Conservation (phyloP, 1,140 invertebrate genomes). For the Propsilocerus akamusi region DNA sequence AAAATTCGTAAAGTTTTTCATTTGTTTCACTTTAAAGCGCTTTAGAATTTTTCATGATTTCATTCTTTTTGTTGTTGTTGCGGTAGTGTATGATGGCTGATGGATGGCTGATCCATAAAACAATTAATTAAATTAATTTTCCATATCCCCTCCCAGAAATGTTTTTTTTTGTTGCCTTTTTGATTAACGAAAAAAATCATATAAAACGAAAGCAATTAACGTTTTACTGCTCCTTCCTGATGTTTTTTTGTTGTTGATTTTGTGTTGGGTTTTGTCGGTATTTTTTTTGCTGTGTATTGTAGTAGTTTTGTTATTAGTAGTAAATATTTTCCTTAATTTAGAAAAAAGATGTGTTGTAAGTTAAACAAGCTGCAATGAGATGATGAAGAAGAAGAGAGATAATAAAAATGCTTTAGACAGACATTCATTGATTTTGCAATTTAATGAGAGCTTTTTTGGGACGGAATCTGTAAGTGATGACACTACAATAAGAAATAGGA, state of each 20-base stretch:
- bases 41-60: constrained; percentile 1
- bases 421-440: too few relatives aligned
- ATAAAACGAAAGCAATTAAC: background rate
- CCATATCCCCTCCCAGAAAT: too few relatives aligned
- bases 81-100: too few relatives aligned
- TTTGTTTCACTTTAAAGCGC: background rate
- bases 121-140: too few relatives aligned
- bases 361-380: background rate
- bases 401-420: too few relatives aligned
- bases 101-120: too few relatives aligned
- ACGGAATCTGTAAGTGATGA: too few relatives aligned
- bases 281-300: constrained; percentile 1
- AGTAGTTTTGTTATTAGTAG: constrained; percentile 4
- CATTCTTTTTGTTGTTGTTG: background rate
- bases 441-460: too few relatives aligned
- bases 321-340: constrained; percentile 4
- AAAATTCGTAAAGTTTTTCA: constrained; percentile 1
- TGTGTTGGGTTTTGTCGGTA: too few relatives aligned
- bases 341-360: constrained; percentile 4
- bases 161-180: background rate
- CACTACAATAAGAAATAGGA: too few relatives aligned
- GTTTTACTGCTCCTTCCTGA: background rate
- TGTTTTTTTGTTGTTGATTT: background rate
- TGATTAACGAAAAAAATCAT: background rate
- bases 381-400: background rate